Conservation (phyloP, 2,113 vertebrate species). For the Perccottus glenii region DNA sequence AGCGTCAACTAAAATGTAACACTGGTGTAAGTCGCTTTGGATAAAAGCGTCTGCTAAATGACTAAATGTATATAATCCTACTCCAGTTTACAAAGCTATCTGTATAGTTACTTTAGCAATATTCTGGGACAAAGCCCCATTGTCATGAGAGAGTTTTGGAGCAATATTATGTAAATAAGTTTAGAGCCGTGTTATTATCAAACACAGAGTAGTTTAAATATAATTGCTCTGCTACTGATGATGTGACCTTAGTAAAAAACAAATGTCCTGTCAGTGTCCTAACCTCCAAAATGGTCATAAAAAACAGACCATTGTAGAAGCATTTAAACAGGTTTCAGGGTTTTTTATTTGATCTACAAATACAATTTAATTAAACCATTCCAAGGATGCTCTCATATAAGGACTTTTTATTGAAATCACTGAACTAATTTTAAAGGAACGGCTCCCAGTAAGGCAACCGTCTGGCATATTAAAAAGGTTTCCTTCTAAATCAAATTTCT, state of each 20-base stretch:
- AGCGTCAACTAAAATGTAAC: too few relatives aligned
- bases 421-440: neutral
- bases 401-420: too few relatives aligned
- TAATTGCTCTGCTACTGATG: neutral
- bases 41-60: too few relatives aligned
- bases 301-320: neutral
- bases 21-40: too few relatives aligned
- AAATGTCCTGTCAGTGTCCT: constrained; percentile 23
- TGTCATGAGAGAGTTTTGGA: constrained; percentile 25
- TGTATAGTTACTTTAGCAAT: neutral
- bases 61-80: too few relatives aligned
- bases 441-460: neutral
- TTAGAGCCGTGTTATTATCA: neutral
- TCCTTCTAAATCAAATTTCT: neutral
- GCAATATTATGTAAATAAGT: constrained; percentile 11
- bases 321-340: neutral
- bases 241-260: constrained; percentile 6
- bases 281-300: constrained; percentile 31
- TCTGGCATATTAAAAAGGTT: neutral
- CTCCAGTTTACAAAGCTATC: too few relatives aligned
- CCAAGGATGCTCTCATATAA: too few relatives aligned
- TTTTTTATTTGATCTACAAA: constrained; percentile 3
- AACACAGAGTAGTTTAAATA: neutral
- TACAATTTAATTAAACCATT: too few relatives aligned
- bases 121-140: neutral